A percentile compares a stretch with the other conserved stretches of the same genome.
Conservation (phyloP, 2,888 invertebrate species). For the Polyommatus icarus region DNA sequence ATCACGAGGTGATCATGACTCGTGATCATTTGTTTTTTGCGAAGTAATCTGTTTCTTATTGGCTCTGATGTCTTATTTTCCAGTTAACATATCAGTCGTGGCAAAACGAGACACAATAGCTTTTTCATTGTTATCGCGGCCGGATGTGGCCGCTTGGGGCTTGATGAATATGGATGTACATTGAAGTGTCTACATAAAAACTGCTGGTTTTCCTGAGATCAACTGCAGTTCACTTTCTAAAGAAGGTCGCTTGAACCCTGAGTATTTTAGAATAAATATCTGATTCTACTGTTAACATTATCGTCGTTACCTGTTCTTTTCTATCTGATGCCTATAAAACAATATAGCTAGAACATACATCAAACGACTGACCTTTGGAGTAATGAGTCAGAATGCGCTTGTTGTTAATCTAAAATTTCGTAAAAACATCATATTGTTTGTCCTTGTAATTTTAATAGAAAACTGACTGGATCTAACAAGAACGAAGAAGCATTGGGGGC, state of each 20-base stretch:
- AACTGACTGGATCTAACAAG: too few relatives aligned
- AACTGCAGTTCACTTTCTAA: background rate
- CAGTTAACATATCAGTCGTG: too few relatives aligned
- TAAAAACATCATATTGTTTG: too few relatives aligned
- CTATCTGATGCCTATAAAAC: background rate
- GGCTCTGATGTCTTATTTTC: background rate
- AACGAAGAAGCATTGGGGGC: background rate
- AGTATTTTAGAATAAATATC: background rate
- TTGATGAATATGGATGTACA: background rate
- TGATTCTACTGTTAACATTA: background rate
- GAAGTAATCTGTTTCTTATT: background rate
- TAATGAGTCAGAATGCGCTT: background rate
- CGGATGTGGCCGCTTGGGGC: too few relatives aligned
- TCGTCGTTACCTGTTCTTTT: background rate
- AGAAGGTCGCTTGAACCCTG: background rate
- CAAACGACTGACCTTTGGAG: background rate
- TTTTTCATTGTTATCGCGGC: too few relatives aligned
- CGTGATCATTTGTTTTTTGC: conserved; percentile 49
- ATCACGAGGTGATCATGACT: conserved; percentile 56
- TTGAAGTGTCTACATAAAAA: background rate
- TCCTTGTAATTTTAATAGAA: too few relatives aligned
- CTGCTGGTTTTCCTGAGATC: background rate
- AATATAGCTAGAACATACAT: background rate
- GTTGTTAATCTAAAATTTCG: background rate
- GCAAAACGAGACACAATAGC: too few relatives aligned